Percentiles rank a stretch among this genome's conserved stretches.
Conservation (phyloP, 2,113 vertebrate genomes). For the Cairina moschata region DNA sequence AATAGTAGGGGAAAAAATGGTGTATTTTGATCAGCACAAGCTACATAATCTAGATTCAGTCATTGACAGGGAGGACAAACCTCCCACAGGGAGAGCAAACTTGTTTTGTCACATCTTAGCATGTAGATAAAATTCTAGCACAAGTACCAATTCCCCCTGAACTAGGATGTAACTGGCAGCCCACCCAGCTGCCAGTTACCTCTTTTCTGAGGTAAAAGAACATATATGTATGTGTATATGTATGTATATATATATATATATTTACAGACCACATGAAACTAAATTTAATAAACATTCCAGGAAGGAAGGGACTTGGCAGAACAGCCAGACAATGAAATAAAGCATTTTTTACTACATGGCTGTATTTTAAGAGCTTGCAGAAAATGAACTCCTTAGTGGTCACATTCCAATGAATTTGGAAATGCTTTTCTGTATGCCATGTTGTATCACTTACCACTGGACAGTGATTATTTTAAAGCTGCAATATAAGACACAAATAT, state of each 20-base stretch:
- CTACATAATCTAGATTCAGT: neutral
- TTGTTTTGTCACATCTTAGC: neutral
- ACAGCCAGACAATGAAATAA: conserved; percentile 58
- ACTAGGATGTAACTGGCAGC: neutral
- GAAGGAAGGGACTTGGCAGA: conserved; percentile 39
- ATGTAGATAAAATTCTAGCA: neutral
- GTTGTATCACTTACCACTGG: neutral
- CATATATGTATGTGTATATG: neutral
- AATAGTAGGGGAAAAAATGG: neutral
- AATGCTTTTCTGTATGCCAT: neutral
- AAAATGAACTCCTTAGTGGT: conserved; percentile 26
- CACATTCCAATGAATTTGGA: conserved; percentile 12
- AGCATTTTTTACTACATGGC: conserved; percentile 21
- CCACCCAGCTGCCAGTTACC: too few species aligned
- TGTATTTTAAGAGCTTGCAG: conserved; percentile 55
- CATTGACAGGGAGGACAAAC: neutral
- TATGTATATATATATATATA: neutral
- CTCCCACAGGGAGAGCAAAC: neutral
- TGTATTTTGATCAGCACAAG: neutral
- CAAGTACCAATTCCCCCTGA: neutral
- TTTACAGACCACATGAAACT: neutral
- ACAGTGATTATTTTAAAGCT: conserved; percentile 27
- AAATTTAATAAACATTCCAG: conserved; percentile 60
- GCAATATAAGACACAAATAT: neutral
- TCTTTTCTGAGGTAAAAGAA: neutral